A percentile compares a stretch with the other conserved stretches of the same genome.
These are phyloP conservation scores for Pogonognathellus flavescens DNA, from an alignment of 1,140 invertebrate genomes.

Conservation along the genomic window DNA sequence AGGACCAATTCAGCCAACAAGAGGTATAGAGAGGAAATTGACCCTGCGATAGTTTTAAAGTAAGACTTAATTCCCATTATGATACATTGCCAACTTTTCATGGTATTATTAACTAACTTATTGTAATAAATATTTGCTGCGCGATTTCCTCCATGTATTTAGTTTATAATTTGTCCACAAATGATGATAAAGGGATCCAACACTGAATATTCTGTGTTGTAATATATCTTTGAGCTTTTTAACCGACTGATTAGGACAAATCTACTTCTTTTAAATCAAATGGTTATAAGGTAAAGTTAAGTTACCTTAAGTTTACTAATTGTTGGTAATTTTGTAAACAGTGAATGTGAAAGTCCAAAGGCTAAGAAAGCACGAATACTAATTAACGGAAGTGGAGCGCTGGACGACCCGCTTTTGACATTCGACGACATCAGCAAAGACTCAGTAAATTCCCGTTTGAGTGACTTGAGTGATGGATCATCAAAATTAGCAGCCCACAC, in stretches of 20 bases:
- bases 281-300: background rate
- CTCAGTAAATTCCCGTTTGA: constrained; percentile 52
- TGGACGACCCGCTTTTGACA: constrained; percentile 58
- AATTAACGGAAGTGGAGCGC: constrained; percentile 40
- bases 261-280: background rate
- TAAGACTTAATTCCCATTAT: constrained; percentile 29
- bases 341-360: constrained; percentile 48
- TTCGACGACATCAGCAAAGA: constrained; percentile 58
- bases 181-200: constrained; percentile 49
- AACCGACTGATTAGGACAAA: constrained; percentile 39
- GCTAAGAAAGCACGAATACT: constrained; percentile 53
- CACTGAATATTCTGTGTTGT: constrained; percentile 41
- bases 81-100: background rate
- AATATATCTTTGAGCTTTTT: constrained; percentile 44
- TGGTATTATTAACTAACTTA: no score
- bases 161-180: background rate
- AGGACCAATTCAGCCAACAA: constrained; percentile 59
- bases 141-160: background rate
- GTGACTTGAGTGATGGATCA: constrained; percentile 57
- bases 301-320: background rate
- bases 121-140: background rate
- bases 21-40: constrained; percentile 51
- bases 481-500: constrained; percentile 48
- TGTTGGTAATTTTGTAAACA: background rate
- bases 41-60: constrained; percentile 34